phyloP scores from a whole-genome alignment of 2,797 vertebrate genomes.

The Leptatherina wallacei region DNA sequence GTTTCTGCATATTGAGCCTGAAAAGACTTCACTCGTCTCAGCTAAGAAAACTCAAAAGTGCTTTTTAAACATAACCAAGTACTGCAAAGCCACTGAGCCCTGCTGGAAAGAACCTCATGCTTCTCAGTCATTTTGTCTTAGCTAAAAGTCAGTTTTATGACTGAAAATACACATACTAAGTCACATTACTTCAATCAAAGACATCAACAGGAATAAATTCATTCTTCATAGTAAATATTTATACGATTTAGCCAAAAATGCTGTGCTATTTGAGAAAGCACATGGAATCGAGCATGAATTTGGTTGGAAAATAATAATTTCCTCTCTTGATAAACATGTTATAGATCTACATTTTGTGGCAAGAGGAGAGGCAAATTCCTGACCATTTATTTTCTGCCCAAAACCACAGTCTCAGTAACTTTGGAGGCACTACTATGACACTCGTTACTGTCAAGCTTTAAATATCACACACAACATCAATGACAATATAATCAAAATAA shows the following conservation, averaged over 20 bases:
- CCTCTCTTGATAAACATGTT: no score
- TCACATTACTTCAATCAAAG: not conserved
- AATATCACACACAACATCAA: no score
- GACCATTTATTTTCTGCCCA: no score
- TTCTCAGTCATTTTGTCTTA: not conserved
- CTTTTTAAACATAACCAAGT: not conserved
- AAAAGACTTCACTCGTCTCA: not conserved
- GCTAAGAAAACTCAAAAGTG: conserved; percentile 3
- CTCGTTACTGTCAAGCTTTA: no score
- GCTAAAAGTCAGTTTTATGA: not conserved
- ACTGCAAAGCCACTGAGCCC: not conserved
- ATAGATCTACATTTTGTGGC: no score
- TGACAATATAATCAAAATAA: no score
- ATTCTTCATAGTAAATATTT: not conserved
- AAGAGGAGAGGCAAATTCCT: no score
- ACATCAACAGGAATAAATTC: not conserved
- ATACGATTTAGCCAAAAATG: not conserved
- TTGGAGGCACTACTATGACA: no score
- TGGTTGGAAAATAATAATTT: no score
- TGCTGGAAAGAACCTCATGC: not conserved
- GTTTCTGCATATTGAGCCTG: not conserved
- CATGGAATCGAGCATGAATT: no score
- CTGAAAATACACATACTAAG: not conserved
- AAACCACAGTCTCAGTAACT: no score
- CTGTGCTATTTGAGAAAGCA: no score